Base-by-base conservation (phyloP, 2,797 vertebrate genomes). In the Coccyzus lansbergi region DNA sequence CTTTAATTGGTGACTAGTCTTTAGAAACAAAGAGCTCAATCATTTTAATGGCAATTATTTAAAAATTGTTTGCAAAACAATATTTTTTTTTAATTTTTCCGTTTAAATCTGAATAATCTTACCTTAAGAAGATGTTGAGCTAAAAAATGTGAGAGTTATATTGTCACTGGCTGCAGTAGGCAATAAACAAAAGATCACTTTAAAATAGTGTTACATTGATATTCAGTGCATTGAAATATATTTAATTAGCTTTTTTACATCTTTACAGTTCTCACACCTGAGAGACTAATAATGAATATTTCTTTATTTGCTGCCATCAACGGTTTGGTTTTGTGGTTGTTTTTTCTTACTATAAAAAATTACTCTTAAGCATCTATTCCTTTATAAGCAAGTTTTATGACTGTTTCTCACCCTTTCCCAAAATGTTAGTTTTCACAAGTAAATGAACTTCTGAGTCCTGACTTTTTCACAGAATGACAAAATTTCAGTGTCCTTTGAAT, bases 401-500 rank as follows among this genome's bases (percentile, higher is more conserved):
- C 14, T 81, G 2, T 52, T 87, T 80, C 29, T 34, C 4, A 7
- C 3, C 12, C 9, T 90, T 86, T 28, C 18, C 20, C 55, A 71
- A 85, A 89, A 92, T 69, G 7, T 68, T 77, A 72, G 13, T 7
- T 59, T 86, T 95, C 86, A 15, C 42, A 91, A 91, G 4, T 63
- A 38, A 88, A 69, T 75, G 20, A 88, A 86, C 28, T 84, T 86
- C 36, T 7, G 62, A 87, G 58, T 91, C 94, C 86, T 83, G 48
- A 90, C 75, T 94, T 91, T 77, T 80, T 19, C 38, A 82, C 15
- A 74, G 28, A 92, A 84, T 3, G 15, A 62, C 29, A 84, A 78
- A 49, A 62, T 58, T 92, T 92, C 64, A 38, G 12, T 83, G 58
- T 88, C 74, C 70, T 92, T 68, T 92, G 34, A 88, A 90, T 52